Evolutionary conservation across 2,888 invertebrate genomes (phyloP), one percentile per base, ranked within the genome.

Genomic region (Galerucella pusilla): DNA sequence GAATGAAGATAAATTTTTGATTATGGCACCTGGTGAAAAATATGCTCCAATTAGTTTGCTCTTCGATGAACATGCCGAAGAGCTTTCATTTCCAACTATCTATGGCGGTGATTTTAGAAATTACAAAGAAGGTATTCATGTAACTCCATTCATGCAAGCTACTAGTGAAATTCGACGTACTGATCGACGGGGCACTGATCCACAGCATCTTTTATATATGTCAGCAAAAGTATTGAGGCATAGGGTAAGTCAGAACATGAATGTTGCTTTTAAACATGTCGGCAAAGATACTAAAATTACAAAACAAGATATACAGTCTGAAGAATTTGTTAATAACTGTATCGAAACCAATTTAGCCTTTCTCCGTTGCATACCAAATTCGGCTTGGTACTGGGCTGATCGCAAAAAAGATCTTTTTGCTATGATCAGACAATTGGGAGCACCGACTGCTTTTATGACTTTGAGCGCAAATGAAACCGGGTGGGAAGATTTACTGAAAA

Each of bases 51-150:
- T 10, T 12, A 71, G 63, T 64, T n/a, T 71, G 4, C 7, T 71
- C 11, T 52, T 71, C 9, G 65, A 71, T 71, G 3, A 63, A 35
- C 65, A 64, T 64, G 52, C 65, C 4, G 71, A 71, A 64, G 65
- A 71, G 46, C 35, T 65, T 12, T 72, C 66, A 2, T 72, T 72
- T 54, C 72, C 72, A 42, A n/a, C 0, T 16, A 72, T 72, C 7
- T 72, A 72, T 16, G 28, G 4, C 5, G 72, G 65, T 28, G 28
- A 28, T 28, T n/a, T n/a, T n/a, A n/a, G n/a, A n/a, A n/a, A 28
- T 28, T 28, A 28, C 28, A 28, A 28, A 28, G 28, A 28, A 28
- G 28, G 28, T 28, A 28, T 28, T 28, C n/a, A n/a, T n/a, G 28
- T 28, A 28, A 71, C 64, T 7, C 52, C 64, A 10, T 71, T 65